Base-by-base conservation (phyloP, 2,888 invertebrate species). In the Salpingus planirostris region DNA sequence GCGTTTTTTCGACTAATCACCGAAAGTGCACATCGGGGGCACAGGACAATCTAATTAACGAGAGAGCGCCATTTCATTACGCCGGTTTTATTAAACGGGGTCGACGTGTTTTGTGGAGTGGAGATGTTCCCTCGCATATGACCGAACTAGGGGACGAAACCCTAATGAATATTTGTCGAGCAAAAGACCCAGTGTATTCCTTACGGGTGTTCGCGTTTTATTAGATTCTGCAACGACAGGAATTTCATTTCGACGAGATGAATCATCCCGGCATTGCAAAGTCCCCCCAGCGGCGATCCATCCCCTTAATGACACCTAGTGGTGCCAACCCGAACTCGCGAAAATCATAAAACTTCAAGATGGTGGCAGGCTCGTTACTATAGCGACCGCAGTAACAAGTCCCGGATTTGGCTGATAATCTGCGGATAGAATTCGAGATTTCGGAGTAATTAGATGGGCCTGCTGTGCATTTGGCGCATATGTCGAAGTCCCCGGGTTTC, bases 151-250 rank as follows among this genome's bases (percentile, higher is more conserved):
- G 26, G 40, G 49, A 49, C 51, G 51, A 46, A 22, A 45, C 43
- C 43, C 52, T 59, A 58, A 59, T 59, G 59, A 59, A 59, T 59
- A 59, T 58, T 57, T 58, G 59, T 58, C 47, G 49, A 53, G 52
- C 55, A 53, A 18, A 21, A 52, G 54, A 49, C 55, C 50, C 47
- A 56, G 53, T 50, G 51, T 54, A 54, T 58, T 58, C 54, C 55
- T 59, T 58, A 54, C 58, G 57, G 57, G 53, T 57, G 57, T 51
- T 45, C 49, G 54, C 53, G 40, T 54, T 58, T 58, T 58, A 59
- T 59, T 58, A 49, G 55, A 56, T 56, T 50, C 31, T 25, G 21
- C 25, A 34, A 34, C 27, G 38, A 24, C 15, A 12, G 38, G 38
- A 38, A 38, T 38, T 38, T 38, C 38, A 38, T 37, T 38, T 38